A percentile compares a stretch with the other conserved stretches of the same genome.
Evolutionary conservation across 2,888 invertebrate species (phyloP).

Genomic region (Metallyticus violacea): DNA sequence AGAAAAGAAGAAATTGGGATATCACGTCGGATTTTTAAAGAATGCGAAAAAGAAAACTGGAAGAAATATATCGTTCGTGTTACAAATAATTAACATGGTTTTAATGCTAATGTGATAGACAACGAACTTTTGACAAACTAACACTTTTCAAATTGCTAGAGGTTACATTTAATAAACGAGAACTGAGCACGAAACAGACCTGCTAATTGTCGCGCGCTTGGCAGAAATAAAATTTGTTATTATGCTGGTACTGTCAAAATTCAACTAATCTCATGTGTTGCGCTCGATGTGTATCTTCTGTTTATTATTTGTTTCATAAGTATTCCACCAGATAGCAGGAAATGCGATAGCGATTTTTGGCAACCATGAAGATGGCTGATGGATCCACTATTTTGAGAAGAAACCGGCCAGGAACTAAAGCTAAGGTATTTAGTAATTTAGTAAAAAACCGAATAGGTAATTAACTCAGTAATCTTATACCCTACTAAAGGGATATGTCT

Average conservation of each 20-base stretch:
- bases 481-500: not conserved
- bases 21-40: too few species aligned
- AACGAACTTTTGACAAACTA: too few species aligned
- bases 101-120: too few species aligned
- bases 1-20: too few species aligned
- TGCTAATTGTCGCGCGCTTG: too few species aligned
- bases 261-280: not conserved
- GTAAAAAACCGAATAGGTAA: not conserved
- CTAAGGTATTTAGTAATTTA: constrained; percentile 60
- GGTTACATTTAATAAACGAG: too few species aligned
- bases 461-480: not conserved
- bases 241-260: not conserved
- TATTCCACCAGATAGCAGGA: constrained; percentile 10
- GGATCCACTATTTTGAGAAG: constrained; percentile 77
- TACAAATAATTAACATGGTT: too few species aligned
- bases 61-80: too few species aligned
- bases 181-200: too few species aligned
- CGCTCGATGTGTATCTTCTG: not conserved
- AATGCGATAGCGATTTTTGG: constrained; percentile 14
- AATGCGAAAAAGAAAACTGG: too few species aligned
- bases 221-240: too few species aligned
- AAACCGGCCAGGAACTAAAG: constrained; percentile 89
- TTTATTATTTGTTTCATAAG: not conserved
- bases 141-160: too few species aligned
- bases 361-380: constrained; percentile 78